Evolutionary conservation across 1,140 invertebrate genomes (phyloP).

Genomic region (Thrips palmi): DNA sequence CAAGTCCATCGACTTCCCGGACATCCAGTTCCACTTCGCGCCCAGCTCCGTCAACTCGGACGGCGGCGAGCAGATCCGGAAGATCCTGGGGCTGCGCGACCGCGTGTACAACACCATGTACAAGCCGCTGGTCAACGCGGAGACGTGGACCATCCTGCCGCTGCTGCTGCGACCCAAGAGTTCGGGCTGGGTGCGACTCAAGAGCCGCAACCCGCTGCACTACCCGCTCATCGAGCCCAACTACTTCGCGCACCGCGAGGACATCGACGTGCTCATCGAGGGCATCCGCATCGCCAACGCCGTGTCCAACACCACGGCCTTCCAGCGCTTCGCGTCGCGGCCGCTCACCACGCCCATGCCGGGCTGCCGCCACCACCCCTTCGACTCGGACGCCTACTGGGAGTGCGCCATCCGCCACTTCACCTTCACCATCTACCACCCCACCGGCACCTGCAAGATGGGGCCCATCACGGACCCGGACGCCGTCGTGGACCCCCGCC

Average conservation of each 20-base stretch:
- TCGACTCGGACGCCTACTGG: slow-evolving; percentile 65
- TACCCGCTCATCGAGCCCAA: slow-evolving; percentile 81
- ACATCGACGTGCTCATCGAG: slow-evolving; percentile 53
- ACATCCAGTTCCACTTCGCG: slow-evolving; percentile 73
- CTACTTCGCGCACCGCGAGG: slow-evolving; percentile 66
- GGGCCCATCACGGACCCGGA: slow-evolving; percentile 50
- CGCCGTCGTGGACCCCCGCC: slow-evolving; percentile 62
- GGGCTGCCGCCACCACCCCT: slow-evolving; percentile 42
- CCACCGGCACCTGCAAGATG: slow-evolving; percentile 72
- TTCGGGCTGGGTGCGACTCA: slow-evolving; percentile 58
- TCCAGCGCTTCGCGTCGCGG: slow-evolving; percentile 58
- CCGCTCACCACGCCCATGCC: slow-evolving; percentile 62
- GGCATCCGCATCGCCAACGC: slow-evolving; percentile 66
- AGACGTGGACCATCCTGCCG: slow-evolving; percentile 70
- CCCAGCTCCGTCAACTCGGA: slow-evolving; percentile 67
- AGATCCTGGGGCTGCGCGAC: slow-evolving; percentile 55
- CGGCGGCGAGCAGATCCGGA: slow-evolving; percentile 51
- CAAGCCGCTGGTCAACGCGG: slow-evolving; percentile 53
- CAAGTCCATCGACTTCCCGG: slow-evolving; percentile 50
- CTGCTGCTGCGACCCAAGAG: slow-evolving; percentile 64
- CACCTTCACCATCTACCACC: slow-evolving; percentile 74
- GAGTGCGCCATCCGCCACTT: slow-evolving; percentile 63
- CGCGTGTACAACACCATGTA: slow-evolving; percentile 70
- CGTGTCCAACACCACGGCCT: slow-evolving; percentile 56
- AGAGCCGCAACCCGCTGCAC: slow-evolving; percentile 55